These are phyloP conservation scores for Eristalis tenax DNA, from an alignment of 2,888 invertebrate genomes.

Conservation along the genomic window DNA sequence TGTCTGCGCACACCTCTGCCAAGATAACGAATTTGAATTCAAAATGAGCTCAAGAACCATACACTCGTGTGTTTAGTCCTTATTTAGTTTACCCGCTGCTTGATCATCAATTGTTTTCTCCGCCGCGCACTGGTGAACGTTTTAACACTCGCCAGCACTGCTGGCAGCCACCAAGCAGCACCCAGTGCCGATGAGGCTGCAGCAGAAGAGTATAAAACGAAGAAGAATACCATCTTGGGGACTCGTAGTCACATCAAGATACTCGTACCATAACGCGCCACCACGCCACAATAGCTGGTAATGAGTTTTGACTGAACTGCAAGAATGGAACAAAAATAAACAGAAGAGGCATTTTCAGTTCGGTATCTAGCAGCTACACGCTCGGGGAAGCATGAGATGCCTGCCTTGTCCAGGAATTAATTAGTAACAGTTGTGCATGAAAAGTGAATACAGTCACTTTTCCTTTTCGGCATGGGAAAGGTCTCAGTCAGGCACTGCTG, in stretches of 20 bases:
- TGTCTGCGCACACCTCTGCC: slow-evolving; percentile 18
- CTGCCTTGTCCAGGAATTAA: slow-evolving; percentile 53
- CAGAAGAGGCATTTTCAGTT: neutral
- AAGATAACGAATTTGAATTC: slow-evolving; percentile 61
- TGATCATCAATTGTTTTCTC: slow-evolving; percentile 65
- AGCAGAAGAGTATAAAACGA: neutral
- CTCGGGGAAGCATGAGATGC: slow-evolving; percentile 62
- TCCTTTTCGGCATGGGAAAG: slow-evolving; percentile 23
- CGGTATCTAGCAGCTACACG: slow-evolving; percentile 26
- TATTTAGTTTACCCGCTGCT: slow-evolving; percentile 46
- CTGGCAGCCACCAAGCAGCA: neutral
- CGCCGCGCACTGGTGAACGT: slow-evolving; percentile 4
- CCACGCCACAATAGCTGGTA: slow-evolving; percentile 64
- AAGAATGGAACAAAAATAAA: neutral
- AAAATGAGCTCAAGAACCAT: slow-evolving; percentile 60
- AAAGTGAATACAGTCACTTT: slow-evolving; percentile 42
- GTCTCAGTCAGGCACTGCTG: neutral
- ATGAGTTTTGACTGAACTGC: slow-evolving; percentile 39
- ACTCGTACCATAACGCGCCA: slow-evolving; percentile 8
- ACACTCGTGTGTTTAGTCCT: slow-evolving; percentile 50
- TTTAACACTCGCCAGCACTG: slow-evolving; percentile 41
- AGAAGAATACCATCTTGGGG: neutral
- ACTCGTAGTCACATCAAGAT: neutral
- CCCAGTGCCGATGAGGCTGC: neutral
- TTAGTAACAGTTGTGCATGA: slow-evolving; percentile 49